Conservation (phyloP, 2,113 vertebrate species). For the Brienomyrus longianalis region DNA sequence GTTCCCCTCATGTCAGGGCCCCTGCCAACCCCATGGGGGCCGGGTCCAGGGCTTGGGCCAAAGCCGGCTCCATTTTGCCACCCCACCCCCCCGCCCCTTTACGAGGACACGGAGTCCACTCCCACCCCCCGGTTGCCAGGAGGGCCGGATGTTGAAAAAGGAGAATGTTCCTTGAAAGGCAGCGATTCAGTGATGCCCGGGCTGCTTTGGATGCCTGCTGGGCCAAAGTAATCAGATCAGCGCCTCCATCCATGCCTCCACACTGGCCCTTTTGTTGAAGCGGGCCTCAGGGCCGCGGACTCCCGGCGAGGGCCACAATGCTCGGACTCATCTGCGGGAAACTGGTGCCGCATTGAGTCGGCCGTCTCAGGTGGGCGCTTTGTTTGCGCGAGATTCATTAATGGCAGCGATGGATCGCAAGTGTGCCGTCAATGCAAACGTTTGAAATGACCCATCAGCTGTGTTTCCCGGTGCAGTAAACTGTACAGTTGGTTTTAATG, state of each 20-base stretch:
- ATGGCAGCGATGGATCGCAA: neutral
- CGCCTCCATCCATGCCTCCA: slow-evolving; percentile 53
- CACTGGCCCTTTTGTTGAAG: slow-evolving; percentile 60
- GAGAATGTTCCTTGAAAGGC: slow-evolving; percentile 60
- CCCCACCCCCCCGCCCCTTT: slow-evolving; percentile 33
- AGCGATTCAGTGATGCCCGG: slow-evolving; percentile 59
- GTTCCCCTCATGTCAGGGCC: slow-evolving; percentile 4
- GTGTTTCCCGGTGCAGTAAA: neutral
- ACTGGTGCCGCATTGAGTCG: slow-evolving; percentile 32
- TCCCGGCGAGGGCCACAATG: slow-evolving; percentile 48
- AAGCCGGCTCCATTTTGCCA: slow-evolving; percentile 19
- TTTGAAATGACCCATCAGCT: neutral
- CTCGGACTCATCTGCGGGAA: slow-evolving; percentile 34
- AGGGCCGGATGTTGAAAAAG: slow-evolving; percentile 49
- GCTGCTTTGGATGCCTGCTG: slow-evolving; percentile 42
- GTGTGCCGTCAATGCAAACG: neutral
- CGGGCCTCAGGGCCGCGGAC: slow-evolving; percentile 39
- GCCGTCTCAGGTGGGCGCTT: slow-evolving; percentile 8
- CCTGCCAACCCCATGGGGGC: neutral
- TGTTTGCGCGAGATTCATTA: neutral
- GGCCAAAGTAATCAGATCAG: slow-evolving; percentile 70
- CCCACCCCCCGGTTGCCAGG: slow-evolving; percentile 45
- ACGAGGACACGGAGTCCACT: slow-evolving; percentile 38
- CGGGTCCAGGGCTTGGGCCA: neutral
- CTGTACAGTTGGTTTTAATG: neutral